These are phyloP conservation scores for Lota lota DNA, from an alignment of 2,113 vertebrate species.

Conservation along the genomic window DNA sequence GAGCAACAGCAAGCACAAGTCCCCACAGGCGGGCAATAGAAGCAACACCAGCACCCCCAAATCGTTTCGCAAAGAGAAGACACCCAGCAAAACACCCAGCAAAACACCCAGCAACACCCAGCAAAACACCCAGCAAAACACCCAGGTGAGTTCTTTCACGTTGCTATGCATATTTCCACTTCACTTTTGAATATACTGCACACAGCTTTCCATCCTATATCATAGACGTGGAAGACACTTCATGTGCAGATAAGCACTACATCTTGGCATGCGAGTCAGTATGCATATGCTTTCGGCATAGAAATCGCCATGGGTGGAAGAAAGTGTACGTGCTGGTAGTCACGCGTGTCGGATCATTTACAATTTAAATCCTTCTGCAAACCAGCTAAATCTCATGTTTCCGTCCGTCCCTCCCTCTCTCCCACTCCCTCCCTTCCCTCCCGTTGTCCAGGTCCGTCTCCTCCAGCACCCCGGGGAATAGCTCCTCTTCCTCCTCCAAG, in stretches of 20 bases:
- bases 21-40: constrained; percentile 51
- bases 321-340: constrained; percentile 10
- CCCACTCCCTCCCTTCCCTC: neutral
- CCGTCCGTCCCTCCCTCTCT: constrained; percentile 1
- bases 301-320: neutral
- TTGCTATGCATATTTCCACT: constrained; percentile 18
- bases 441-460: constrained; percentile 45
- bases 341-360: constrained; percentile 5
- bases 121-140: constrained; percentile 39
- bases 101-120: too few species aligned
- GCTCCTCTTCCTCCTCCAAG: constrained; percentile 54
- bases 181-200: neutral
- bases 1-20: constrained; percentile 56
- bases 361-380: constrained; percentile 26
- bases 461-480: constrained; percentile 49
- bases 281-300: neutral
- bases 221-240: constrained; percentile 4
- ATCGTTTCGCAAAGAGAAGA: constrained; percentile 51
- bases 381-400: constrained; percentile 33
- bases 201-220: constrained; percentile 2
- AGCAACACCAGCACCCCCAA: constrained; percentile 35
- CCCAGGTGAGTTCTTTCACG: constrained; percentile 49
- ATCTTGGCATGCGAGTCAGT: neutral
- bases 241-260: constrained; percentile 7
- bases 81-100: neutral